Evolutionary conservation across 2,888 invertebrate genomes (phyloP), one percentile per base, ranked within the genome.

Genomic region (Conistra vaccinii): DNA sequence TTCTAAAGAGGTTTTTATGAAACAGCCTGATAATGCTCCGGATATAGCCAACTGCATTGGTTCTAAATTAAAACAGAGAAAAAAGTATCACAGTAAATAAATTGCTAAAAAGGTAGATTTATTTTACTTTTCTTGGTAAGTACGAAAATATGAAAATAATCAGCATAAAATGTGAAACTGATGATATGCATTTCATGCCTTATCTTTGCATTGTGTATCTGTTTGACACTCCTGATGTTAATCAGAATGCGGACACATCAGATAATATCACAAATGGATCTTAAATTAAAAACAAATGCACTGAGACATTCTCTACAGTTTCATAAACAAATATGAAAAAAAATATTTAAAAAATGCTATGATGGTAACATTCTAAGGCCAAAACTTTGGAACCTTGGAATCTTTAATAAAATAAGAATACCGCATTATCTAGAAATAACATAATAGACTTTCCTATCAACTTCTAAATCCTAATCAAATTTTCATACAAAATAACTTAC

Each of bases 401-500:
- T 66, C n/a, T 51, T 66, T 0, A 55, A 26, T 0, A 2, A 45
- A 29, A 29, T 29, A 45, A 23, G 1, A 29, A 14, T 45, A 29
- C 23, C 48, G 23, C 5, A 65, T 29, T 12, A 45, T 29, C 29
- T 14, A 32, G 23, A 23, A 48, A 48, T 51, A 29, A 48, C 5
- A 14, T 32, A 1, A 12, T 2, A 17, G n/a, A 62, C 10, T 51
- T 51, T 23, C 5, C 20, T 26, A 17, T 69, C 12, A 51, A 23
- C 6, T 12, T n/a, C n/a, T n/a, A n/a, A n/a, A n/a, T n/a, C n/a
- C n/a, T 35, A 35, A 20, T 26, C 48, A 32, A 35, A 63, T 17
- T 32, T 45, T 23, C 0, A 53, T 4, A 23, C 26, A 69, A 12
- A 42, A 48, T 0, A 20, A 90, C 93, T 93, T 96, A 96, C 96